Evolutionary conservation across 1,140 invertebrate species (phyloP).

Genomic region (Arion vulgaris): DNA sequence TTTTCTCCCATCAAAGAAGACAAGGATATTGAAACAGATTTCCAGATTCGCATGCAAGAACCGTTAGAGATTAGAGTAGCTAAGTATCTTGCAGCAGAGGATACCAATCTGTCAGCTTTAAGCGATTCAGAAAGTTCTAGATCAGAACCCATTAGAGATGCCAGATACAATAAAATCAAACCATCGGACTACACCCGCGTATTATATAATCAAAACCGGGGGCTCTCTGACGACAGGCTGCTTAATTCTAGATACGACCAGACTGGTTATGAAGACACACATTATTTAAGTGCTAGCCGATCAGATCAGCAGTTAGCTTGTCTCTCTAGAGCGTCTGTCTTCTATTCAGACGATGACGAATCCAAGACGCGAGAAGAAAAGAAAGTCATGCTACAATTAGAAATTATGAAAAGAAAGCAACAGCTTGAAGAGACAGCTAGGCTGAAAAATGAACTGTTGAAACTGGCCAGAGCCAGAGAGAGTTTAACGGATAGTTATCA

Average conservation of each 20-base stretch:
- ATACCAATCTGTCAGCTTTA: constrained; percentile 65
- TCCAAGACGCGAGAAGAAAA: constrained; percentile 74
- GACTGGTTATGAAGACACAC: background rate
- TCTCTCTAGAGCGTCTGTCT: constrained; percentile 32
- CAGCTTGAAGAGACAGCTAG: constrained; percentile 78
- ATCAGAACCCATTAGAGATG: constrained; percentile 57
- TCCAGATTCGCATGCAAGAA: constrained; percentile 46
- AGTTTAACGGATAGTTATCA: constrained; percentile 64
- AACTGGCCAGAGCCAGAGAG: constrained; percentile 60
- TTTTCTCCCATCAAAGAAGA: constrained; percentile 77
- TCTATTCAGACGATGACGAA: constrained; percentile 59
- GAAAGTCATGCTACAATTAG: constrained; percentile 78
- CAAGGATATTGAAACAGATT: constrained; percentile 73
- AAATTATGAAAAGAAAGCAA: constrained; percentile 78
- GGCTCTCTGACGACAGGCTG: background rate
- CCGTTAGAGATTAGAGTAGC: constrained; percentile 24
- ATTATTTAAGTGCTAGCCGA: background rate
- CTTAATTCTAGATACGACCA: background rate
- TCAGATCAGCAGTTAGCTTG: constrained; percentile 35
- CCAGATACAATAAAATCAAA: constrained; percentile 54
- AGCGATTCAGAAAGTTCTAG: constrained; percentile 67
- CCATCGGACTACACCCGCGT: background rate
- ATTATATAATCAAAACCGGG: background rate
- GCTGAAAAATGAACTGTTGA: constrained; percentile 76
- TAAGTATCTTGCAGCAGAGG: constrained; percentile 57